Evolutionary conservation across 37 sponge, comb jelly and placozoan species (phyloP).

Genomic region (Geodia barretti): DNA sequence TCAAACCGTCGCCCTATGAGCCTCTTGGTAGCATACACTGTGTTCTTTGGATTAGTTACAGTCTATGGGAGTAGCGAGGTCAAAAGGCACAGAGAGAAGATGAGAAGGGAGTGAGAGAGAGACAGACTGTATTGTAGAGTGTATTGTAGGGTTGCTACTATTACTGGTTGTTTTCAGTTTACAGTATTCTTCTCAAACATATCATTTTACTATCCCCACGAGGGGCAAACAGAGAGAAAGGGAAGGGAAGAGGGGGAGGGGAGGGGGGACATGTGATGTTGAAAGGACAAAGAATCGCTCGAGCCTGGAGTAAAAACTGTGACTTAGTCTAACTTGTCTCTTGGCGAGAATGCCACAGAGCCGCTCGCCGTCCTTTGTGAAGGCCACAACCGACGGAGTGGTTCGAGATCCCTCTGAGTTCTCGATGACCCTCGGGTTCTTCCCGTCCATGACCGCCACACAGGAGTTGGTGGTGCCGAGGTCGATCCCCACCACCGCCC

Average conservation of each 20-base stretch:
- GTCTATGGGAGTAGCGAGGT: conserved; percentile 66
- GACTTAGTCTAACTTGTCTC: conserved; percentile 72
- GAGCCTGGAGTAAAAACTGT: neutral
- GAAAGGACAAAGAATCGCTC: too few relatives aligned
- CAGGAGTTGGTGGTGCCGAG: conserved; percentile 99
- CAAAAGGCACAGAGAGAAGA: neutral
- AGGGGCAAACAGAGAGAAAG: too few relatives aligned
- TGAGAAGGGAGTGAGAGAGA: too few relatives aligned
- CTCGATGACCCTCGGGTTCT: conserved; percentile 93
- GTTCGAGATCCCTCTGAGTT: conserved; percentile 96
- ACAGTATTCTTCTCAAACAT: too few relatives aligned
- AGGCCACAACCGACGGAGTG: conserved; percentile 98
- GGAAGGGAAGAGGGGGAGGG: too few relatives aligned
- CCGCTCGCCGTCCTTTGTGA: conserved; percentile 92
- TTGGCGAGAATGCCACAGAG: conserved; percentile 90
- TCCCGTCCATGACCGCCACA: conserved; percentile 99
- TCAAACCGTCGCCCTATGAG: conserved; percentile 96
- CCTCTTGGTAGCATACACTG: conserved; percentile 93
- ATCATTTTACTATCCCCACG: too few relatives aligned
- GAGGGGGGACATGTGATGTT: too few relatives aligned
- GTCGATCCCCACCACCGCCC: conserved; percentile 95
- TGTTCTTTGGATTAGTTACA: conserved; percentile 95
- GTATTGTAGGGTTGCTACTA: too few relatives aligned
- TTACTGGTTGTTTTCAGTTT: neutral
- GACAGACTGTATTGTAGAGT: neutral